Evolutionary conservation across 64 coral and sea anemone genomes (phyloP).

Genomic region (Anthopleura sola): DNA sequence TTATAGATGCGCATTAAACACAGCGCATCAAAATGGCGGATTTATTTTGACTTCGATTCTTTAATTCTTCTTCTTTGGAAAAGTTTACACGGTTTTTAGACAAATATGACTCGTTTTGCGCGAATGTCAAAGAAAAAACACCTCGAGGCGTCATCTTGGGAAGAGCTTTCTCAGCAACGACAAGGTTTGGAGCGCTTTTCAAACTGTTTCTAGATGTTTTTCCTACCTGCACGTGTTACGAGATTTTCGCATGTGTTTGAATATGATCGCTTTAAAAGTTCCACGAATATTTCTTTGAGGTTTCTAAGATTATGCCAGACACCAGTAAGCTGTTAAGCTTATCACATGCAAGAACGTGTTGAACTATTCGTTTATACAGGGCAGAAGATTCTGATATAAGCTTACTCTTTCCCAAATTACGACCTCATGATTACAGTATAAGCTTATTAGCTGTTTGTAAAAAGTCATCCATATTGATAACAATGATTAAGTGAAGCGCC

Average conservation of each 20-base stretch:
- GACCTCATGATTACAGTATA: too few relatives aligned
- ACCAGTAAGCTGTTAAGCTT: too few relatives aligned
- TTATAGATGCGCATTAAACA: not conserved
- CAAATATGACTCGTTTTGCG: conserved; percentile 52
- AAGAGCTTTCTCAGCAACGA: not conserved
- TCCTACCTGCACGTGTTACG: not conserved
- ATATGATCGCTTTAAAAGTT: not conserved
- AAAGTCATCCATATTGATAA: too few relatives aligned
- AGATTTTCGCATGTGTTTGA: not conserved
- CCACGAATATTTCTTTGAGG: too few relatives aligned
- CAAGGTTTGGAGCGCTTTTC: not conserved
- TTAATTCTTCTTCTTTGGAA: not conserved
- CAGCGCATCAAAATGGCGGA: conserved; percentile 38
- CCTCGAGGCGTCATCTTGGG: conserved; percentile 50
- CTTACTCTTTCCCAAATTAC: too few relatives aligned
- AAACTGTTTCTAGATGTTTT: not conserved
- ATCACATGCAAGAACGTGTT: too few relatives aligned
- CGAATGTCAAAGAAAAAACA: conserved; percentile 41
- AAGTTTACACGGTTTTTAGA: not conserved
- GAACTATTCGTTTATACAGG: too few relatives aligned
- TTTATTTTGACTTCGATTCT: not conserved
- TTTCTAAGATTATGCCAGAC: too few relatives aligned
- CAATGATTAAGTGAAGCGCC: too few relatives aligned
- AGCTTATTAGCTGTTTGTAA: too few relatives aligned
- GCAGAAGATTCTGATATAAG: too few relatives aligned